Evolutionary conservation across 2,113 vertebrate species (phyloP), one percentile per base, ranked within the genome.

Genomic region (Fulica atra): DNA sequence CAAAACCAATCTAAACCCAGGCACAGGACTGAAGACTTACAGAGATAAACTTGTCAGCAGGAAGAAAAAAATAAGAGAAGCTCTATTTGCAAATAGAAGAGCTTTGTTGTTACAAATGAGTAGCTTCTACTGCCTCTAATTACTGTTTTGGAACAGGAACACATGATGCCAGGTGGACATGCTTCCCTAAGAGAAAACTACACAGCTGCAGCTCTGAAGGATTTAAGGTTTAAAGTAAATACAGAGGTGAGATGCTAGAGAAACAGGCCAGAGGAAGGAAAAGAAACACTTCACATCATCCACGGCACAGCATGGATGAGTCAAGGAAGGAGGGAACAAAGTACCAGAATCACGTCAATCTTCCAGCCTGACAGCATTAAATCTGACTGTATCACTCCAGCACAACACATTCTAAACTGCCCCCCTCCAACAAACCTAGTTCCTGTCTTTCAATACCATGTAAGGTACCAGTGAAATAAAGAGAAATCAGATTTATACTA

Each of bases 361-460:
- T 33, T 35, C 26, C 74, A 63, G 1, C 31, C 56, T 56, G 46
- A 44, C 21, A 53, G 26, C n/a, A 50, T 18, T 64, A 13, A 23
- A 60, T 28, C 53, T 16, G 57, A 51, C 21, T 13, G 28, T 17
- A 5, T 23, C n/a, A 21, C 11, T 56, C 44, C 59, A n/a, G 26
- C 1, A 46, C 42, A 16, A 10, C 0, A 38, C 12, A 48, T 0
- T 36, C 63, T 35, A 18, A 50, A 57, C 1, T 23, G 20, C 15
- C 18, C 69, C 38, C 31, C 26, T 48, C 18, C 38, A 69, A 18
- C 5, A 13, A 40, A 28, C 16, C 64, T 46, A 42, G 16, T 21
- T 50, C 42, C 26, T 29, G 38, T 2, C 12, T 36, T 50, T 80
- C 35, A 17, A 28, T 6, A 74, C 1, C 36, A 4, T 4, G 3